Base-by-base conservation (phyloP, 2,113 vertebrate genomes). In the Rutilus rutilus region DNA sequence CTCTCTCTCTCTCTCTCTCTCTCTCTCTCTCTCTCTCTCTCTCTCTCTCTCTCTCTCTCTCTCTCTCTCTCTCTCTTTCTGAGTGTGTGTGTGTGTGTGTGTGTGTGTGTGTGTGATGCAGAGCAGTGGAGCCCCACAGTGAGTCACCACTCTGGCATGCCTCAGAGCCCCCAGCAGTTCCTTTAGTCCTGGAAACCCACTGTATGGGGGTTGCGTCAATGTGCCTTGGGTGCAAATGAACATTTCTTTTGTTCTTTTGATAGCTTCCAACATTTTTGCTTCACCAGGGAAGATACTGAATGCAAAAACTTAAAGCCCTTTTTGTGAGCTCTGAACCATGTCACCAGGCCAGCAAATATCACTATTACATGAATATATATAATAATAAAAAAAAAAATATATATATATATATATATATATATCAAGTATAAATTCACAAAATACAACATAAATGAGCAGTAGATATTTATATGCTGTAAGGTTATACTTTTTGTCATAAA, bases 101-200 rank as follows among this genome's bases (percentile, higher is more conserved):
- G 71, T 64, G 65, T 27, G 45, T 11, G 54, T 82, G 78, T 69
- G 78, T 84, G 50, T 19, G 30, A 62, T 39, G 47, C 78, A 65
- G 85, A 76, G 79, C 82, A 79, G 78, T 75, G 77, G 71, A 87
- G 71, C 42, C 82, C 80, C 83, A 79, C 79, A 82, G 74, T 88
- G 86, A 91, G 27, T 91, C 89, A 90, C 74, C 60, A 27, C 86
- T 79, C 47, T 88, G 89, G 89, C 86, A 89, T 86, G 85, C 84
- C 21, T 30, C 73, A 79, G 54, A 84, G 47, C 78, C 88, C 84
- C 85, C 86, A 86, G 88, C 86, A 84, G 85, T 33, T 65, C 19
- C 30, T 73, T 73, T 54, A 52, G 77, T 69, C 62, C 81, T 82
- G 47, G 77, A 86, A 86, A 86, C 64, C 82, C 57, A 39, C 25